Base-by-base conservation (phyloP, 2,888 invertebrate species). In the Teleiodes luculella region DNA sequence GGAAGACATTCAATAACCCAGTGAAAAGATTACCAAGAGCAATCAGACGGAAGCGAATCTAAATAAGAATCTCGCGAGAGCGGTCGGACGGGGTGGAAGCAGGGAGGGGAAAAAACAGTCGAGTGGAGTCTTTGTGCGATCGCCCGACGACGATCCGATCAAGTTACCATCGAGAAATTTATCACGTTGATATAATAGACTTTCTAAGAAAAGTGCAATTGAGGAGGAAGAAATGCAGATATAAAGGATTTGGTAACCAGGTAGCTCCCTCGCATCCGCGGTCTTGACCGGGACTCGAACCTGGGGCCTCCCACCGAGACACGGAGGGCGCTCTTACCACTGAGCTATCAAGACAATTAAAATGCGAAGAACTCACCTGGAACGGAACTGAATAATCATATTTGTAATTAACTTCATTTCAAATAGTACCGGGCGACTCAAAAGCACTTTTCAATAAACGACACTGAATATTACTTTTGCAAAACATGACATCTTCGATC, bases 41-140 rank as follows among this genome's bases (percentile, higher is more conserved):
- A 88, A 89, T 89, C 89, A 89, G 87, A 86, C 86, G 88, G 87
- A 89, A 88, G 89, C 87, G 86, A 88, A 89, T 89, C 89, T 89
- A 89, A 89, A 89, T 89, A 89, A 88, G 88, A 89, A 89, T 89
- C 89, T 89, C 84, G 83, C 81, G 83, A 82, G 86, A 84, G 83
- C 82, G 83, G 80, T 77, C 76, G 81, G 81, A 75, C 72, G 76
- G 70, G 74, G 74, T 78, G 75, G 76, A 74, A 74, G 70, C 66
- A 67, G 45, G 53, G 68, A 70, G 74, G 79, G 80, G 69, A 74
- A 71, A 80, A 83, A 86, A 85, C 85, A 84, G 80, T 82, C 77
- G 80, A 76, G 76, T 76, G 72, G 72, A 66, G 75, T 76, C 78
- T 86, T 86, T 86, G 86, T 86, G 65, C 72, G 82, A 84, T 83